Evolutionary conservation across 1,140 invertebrate species (phyloP).

Genomic region (Drosophila insularis): DNA sequence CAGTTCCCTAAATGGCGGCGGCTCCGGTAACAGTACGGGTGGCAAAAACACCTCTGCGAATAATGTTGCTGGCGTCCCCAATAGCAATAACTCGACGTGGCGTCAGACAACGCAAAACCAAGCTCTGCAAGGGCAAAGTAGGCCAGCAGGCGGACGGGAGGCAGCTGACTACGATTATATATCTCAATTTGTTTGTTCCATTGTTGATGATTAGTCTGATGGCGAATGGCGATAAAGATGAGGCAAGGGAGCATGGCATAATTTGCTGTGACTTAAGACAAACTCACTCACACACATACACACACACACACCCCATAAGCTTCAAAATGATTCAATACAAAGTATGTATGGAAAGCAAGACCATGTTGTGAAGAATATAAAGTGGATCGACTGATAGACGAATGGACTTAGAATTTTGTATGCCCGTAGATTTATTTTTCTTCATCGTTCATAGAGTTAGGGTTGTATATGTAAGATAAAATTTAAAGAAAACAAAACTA

Average conservation of each 20-base stretch:
- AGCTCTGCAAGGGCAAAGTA: conserved; percentile 63
- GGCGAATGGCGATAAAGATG: conserved; percentile 24
- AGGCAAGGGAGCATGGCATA: conserved; percentile 19
- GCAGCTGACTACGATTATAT: conserved; percentile 78
- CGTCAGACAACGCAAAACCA: conserved; percentile 70
- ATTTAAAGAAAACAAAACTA: conserved; percentile 36
- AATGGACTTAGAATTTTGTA: conserved; percentile 80
- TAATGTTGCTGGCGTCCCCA: conserved; percentile 33
- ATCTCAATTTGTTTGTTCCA: conserved; percentile 81
- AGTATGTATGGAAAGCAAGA: conserved; percentile 49
- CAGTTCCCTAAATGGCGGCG: conserved; percentile 40
- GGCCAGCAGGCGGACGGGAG: conserved; percentile 74
- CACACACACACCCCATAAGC: conserved; percentile 38
- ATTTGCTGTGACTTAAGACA: conserved; percentile 52
- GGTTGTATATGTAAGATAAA: conserved; percentile 65
- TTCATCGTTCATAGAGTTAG: conserved; percentile 72
- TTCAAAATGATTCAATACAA: conserved; percentile 59
- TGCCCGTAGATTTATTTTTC: conserved; percentile 77
- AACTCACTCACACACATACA: conserved; percentile 24
- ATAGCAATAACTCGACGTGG: conserved; percentile 64
- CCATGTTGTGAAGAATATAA: conserved; percentile 61
- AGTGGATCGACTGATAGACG: conserved; percentile 77
- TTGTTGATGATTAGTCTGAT: conserved; percentile 76
- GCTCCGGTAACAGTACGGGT: conserved; percentile 24
- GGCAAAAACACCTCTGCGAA: conserved; percentile 39